phyloP scores from a whole-genome alignment of 2,888 invertebrate species.

The Chouioia cunea region DNA sequence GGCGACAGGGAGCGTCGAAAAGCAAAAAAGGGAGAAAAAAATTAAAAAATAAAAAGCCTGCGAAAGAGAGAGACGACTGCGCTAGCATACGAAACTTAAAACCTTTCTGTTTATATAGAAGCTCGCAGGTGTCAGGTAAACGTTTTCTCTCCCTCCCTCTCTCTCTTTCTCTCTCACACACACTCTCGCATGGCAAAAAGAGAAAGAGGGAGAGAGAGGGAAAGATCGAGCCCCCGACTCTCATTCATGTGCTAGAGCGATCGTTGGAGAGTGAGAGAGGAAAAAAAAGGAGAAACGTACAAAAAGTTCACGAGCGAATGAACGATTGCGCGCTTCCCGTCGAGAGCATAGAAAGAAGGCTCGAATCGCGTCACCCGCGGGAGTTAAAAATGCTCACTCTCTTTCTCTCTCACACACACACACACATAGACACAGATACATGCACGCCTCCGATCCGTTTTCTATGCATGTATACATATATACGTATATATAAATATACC shows the following conservation, averaged over 20 bases:
- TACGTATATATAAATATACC: neutral
- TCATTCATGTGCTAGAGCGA: slow-evolving; percentile 13
- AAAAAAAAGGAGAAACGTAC: slow-evolving; percentile 19
- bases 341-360: slow-evolving; percentile 19
- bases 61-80: slow-evolving; percentile 10
- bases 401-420: neutral
- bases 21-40: slow-evolving; percentile 16
- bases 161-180: neutral
- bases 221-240: slow-evolving; percentile 12
- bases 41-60: slow-evolving; percentile 13
- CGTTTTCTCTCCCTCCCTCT: slow-evolving; percentile 15
- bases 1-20: neutral
- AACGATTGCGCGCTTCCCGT: slow-evolving; percentile 47
- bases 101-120: slow-evolving; percentile 46
- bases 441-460: slow-evolving; percentile 2
- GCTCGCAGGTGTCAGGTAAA: slow-evolving; percentile 46
- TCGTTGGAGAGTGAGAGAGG: neutral
- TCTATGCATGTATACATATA: too few species aligned
- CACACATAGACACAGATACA: neutral
- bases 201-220: slow-evolving; percentile 2
- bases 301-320: slow-evolving; percentile 46
- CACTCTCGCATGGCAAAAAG: slow-evolving; percentile 12
- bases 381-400: slow-evolving; percentile 5
- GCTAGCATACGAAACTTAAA: slow-evolving; percentile 38
- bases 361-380: slow-evolving; percentile 41